phyloP scores from a whole-genome alignment of 1,140 invertebrate species.

The Pomacea maculata region DNA sequence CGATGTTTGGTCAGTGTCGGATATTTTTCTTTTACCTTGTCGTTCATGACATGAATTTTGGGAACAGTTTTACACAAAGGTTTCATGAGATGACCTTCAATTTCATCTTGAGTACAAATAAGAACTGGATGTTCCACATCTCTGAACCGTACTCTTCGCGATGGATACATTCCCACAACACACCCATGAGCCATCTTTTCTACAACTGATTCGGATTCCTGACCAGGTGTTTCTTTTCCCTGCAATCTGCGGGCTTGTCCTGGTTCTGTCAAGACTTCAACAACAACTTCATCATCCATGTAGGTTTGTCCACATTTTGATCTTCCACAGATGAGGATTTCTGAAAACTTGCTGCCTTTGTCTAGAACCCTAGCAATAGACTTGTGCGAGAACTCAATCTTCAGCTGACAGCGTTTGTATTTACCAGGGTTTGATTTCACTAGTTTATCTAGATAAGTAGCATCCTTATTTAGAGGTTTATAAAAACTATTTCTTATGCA shows the following conservation, averaged over 20 bases:
- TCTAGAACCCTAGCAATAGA: conserved; percentile 33
- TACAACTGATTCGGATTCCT: not conserved
- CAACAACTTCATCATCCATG: conserved; percentile 54
- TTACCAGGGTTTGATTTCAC: conserved; percentile 20
- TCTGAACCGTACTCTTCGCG: conserved; percentile 28
- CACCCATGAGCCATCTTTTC: conserved; percentile 32
- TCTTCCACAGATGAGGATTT: conserved; percentile 49
- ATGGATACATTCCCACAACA: conserved; percentile 40
- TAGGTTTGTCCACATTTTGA: conserved; percentile 51
- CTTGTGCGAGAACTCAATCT: conserved; percentile 41
- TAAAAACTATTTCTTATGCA: not conserved
- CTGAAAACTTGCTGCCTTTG: conserved; percentile 9
- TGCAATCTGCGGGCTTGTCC: not conserved
- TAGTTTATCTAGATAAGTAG: not conserved
- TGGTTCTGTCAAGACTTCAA: conserved; percentile 40
- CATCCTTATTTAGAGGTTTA: no score
- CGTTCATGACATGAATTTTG: conserved; percentile 47
- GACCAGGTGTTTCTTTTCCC: not conserved
- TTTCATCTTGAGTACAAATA: conserved; percentile 47
- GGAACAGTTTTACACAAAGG: conserved; percentile 55
- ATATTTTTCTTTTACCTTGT: conserved; percentile 19
- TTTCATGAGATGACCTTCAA: conserved; percentile 45
- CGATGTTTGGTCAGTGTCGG: conserved; percentile 7
- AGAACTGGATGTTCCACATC: conserved; percentile 42
- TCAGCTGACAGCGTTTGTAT: conserved; percentile 39